Evolutionary conservation across 1,140 invertebrate genomes (phyloP).

Genomic region (Drosophila santomea): DNA sequence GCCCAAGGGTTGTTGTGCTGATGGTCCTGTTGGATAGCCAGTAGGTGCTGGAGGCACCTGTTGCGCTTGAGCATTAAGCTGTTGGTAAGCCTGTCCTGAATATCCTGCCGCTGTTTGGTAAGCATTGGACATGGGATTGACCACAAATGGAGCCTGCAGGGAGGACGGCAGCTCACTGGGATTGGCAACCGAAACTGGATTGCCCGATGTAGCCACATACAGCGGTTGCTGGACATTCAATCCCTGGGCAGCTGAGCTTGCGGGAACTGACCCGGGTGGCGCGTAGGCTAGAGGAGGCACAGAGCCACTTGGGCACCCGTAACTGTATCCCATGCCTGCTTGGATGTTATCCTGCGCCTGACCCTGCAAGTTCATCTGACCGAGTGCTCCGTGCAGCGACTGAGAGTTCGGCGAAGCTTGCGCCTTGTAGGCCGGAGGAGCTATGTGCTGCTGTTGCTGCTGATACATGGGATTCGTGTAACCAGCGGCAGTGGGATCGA

Average conservation of each 20-base stretch:
- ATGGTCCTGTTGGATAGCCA: slow-evolving; percentile 14
- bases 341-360: slow-evolving; percentile 27
- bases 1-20: slow-evolving; percentile 16
- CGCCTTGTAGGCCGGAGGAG: slow-evolving; percentile 77
- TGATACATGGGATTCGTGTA: slow-evolving; percentile 83
- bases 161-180: slow-evolving; percentile 7
- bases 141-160: slow-evolving; percentile 35
- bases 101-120: slow-evolving; percentile 13
- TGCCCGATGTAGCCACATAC: slow-evolving; percentile 68
- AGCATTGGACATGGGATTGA: slow-evolving; percentile 13
- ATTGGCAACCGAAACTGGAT: slow-evolving; percentile 7
- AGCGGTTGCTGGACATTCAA: slow-evolving; percentile 69
- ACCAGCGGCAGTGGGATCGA: slow-evolving; percentile 73
- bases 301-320: slow-evolving; percentile 38
- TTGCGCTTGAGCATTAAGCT: slow-evolving; percentile 8
- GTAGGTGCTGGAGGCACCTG: background rate
- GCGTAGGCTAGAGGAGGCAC: slow-evolving; percentile 40
- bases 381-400: slow-evolving; percentile 57
- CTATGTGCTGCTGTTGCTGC: slow-evolving; percentile 76
- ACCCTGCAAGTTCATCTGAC: slow-evolving; percentile 45
- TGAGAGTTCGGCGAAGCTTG: slow-evolving; percentile 80
- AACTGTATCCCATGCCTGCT: slow-evolving; percentile 29
- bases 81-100: slow-evolving; percentile 14
- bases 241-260: slow-evolving; percentile 20
- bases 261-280: slow-evolving; percentile 6